Percentiles rank a stretch among this genome's conserved stretches.
phyloP scores from a whole-genome alignment of 2,113 vertebrate species.

The Phalacrocorax carbo region DNA sequence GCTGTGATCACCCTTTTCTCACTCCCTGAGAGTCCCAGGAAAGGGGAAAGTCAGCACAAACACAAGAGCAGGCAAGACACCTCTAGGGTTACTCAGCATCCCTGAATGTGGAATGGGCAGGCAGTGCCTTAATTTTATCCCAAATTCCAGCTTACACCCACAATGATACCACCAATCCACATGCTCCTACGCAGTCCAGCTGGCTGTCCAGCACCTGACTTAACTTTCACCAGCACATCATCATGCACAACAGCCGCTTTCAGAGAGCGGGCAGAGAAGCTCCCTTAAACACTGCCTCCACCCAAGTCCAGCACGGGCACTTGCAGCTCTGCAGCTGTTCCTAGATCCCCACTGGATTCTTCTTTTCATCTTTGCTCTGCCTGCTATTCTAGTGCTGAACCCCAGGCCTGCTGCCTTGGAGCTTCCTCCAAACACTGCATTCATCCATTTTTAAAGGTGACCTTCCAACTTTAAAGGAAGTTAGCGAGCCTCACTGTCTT shows the following conservation, averaged over 20 bases:
- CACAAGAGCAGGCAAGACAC: background rate
- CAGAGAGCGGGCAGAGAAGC: background rate
- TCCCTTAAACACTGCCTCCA: background rate
- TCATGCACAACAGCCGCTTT: background rate
- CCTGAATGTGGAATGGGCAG: background rate
- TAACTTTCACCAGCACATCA: background rate
- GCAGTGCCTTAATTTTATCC: background rate
- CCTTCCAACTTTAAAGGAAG: constrained; percentile 60
- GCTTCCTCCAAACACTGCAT: constrained; percentile 17
- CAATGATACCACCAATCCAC: background rate
- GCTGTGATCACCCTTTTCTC: background rate
- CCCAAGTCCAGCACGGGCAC: background rate
- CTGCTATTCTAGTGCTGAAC: constrained; percentile 40
- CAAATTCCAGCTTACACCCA: background rate
- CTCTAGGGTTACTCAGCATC: background rate
- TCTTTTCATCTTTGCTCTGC: constrained; percentile 58
- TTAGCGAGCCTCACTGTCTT: constrained; percentile 22
- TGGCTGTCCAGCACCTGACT: background rate
- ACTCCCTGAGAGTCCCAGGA: background rate
- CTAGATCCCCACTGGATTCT: constrained; percentile 46
- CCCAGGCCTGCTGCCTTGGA: constrained; percentile 48
- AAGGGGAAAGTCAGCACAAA: background rate
- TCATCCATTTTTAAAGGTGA: constrained; percentile 69
- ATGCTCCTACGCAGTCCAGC: background rate
- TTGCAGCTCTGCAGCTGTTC: constrained; percentile 39